Evolutionary conservation across 92 coral and sea anemone genomes (phyloP), one percentile per base, ranked within the genome.

Genomic region (Virgularia gustaviana): DNA sequence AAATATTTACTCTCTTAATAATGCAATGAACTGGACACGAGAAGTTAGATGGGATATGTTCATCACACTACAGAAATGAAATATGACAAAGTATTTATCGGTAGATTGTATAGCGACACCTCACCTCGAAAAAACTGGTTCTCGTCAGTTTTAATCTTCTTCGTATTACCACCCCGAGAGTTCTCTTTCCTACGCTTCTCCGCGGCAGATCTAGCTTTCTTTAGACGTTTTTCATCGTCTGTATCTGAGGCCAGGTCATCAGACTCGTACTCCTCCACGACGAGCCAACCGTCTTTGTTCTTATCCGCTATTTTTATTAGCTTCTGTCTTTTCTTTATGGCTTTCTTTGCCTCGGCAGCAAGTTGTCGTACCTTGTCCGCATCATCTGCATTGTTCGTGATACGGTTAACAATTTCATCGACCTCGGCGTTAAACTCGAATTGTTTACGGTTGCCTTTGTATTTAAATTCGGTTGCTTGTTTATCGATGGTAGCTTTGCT

Each of bases 211-310:
- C 19, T 52, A 3, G 77, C 77, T 33, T 71, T 52, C 64, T 71
- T 71, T 9, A 52, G 22, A 9, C 47, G 60, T 45, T 71, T 71
- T 49, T 71, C 77, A 27, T 71, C 67, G 27, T 27, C 64, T 24
- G 77, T n/a, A 34, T 57, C 65, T 13, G 79, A 73, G 15, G 79
- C 79, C 53, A 73, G 65, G 35, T 73, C 68, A 35, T 73, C 79
- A 13, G 79, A 73, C 32, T 73, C 79, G 33, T 78, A 78, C 36
- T 79, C 84, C 35, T 79, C 59, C 10, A 79, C 84, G 18, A 79
- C 79, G 24, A 45, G 62, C 84, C 84, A 79, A 5, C 84, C 84
- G 32, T 71, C 83, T 31, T 78, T 78, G 35, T 56, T 79, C 45
- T 77, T 79, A 57, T 79, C 79, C 7, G 84, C 84, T 24, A 79